Evolutionary conservation across 2,888 invertebrate species (phyloP).

Genomic region (Melitaea athalia): DNA sequence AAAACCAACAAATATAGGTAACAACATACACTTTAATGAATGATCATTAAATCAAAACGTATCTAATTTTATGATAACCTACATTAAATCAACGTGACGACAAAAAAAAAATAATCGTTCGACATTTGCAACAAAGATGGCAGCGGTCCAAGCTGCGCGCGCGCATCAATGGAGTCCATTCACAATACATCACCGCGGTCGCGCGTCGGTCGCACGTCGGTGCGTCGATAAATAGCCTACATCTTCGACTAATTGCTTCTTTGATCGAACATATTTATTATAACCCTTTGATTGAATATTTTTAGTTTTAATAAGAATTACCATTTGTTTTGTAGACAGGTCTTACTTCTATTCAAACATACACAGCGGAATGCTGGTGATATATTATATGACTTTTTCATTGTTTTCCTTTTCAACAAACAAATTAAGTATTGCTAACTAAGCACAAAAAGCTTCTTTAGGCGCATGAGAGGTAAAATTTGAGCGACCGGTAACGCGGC

Average conservation of each 20-base stretch:
- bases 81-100: slow-evolving; percentile 26
- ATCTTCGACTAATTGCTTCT: slow-evolving; percentile 27
- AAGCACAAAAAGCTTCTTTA: too few relatives aligned
- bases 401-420: too few relatives aligned
- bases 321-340: neutral
- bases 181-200: slow-evolving; percentile 34
- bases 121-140: slow-evolving; percentile 50
- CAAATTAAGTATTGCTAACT: too few relatives aligned
- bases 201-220: slow-evolving; percentile 24
- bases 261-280: slow-evolving; percentile 27
- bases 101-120: slow-evolving; percentile 38
- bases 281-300: slow-evolving; percentile 26
- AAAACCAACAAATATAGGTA: neutral
- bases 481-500: too few relatives aligned
- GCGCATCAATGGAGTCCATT: slow-evolving; percentile 48
- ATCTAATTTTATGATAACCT: slow-evolving; percentile 32
- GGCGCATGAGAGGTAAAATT: too few relatives aligned
- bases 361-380: too few relatives aligned
- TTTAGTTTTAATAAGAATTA: neutral
- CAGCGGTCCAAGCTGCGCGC: slow-evolving; percentile 44
- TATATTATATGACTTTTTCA: too few relatives aligned
- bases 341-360: too few relatives aligned
- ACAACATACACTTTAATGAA: slow-evolving; percentile 6
- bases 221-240: slow-evolving; percentile 25
- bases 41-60: slow-evolving; percentile 17